phyloP scores from a whole-genome alignment of 2,888 invertebrate genomes.

The Platycheirus rosarum region DNA sequence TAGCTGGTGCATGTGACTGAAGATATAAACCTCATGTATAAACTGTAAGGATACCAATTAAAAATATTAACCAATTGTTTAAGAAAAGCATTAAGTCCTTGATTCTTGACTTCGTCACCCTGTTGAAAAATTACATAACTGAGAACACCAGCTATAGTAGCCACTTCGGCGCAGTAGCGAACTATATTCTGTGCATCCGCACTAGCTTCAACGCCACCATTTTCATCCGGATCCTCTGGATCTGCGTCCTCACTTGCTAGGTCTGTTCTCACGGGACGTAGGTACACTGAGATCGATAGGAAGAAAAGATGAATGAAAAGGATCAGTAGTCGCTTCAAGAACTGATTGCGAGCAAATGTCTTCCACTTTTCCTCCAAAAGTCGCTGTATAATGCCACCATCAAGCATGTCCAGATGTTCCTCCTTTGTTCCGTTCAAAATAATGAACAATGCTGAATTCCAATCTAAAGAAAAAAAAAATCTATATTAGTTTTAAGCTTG shows the following conservation, averaged over 20 bases:
- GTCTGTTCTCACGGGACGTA: constrained; percentile 87
- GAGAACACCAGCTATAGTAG: constrained; percentile 92
- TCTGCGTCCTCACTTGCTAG: constrained; percentile 76
- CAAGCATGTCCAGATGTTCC: constrained; percentile 99
- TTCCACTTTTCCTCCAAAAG: constrained; percentile 99
- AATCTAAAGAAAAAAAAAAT: constrained; percentile 87
- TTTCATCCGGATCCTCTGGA: constrained; percentile 82
- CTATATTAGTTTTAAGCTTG: constrained; percentile 2
- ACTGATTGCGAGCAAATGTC: constrained; percentile 97
- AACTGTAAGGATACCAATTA: not conserved
- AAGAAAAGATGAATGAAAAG: constrained; percentile 93
- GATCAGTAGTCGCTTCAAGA: constrained; percentile 94
- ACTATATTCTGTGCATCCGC: constrained; percentile 79
- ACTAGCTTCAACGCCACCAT: constrained; percentile 81
- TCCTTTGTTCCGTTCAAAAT: constrained; percentile 98
- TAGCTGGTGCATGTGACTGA: constrained; percentile 96
- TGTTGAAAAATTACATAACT: constrained; percentile 95
- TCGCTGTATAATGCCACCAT: constrained; percentile 98
- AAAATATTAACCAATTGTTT: constrained; percentile 90
- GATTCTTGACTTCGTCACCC: constrained; percentile 96
- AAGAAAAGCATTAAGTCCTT: constrained; percentile 94
- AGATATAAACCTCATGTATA: constrained; percentile 77
- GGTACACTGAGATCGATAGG: constrained; percentile 94
- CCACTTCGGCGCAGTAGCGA: constrained; percentile 91
- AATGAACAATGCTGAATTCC: constrained; percentile 99